Evolutionary conservation across 2,113 vertebrate genomes (phyloP).

Genomic region (Cyrtonyx montezumae): DNA sequence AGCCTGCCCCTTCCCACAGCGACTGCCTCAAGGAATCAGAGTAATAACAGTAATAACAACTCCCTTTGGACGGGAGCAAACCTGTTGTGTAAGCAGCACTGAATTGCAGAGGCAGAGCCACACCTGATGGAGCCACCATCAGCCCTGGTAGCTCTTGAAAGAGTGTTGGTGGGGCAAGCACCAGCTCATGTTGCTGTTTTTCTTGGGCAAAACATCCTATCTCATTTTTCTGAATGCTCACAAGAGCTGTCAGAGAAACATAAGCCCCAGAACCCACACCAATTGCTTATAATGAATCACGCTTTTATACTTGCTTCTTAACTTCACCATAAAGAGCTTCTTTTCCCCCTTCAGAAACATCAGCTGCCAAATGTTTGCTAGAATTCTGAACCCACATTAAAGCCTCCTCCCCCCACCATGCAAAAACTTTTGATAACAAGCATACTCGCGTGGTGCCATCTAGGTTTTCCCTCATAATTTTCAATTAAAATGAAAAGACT

Average conservation of each 20-base stretch:
- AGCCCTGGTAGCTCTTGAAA: background rate
- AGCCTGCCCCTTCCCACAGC: slow-evolving; percentile 4
- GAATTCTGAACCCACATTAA: slow-evolving; percentile 63
- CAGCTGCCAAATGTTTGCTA: slow-evolving; percentile 33
- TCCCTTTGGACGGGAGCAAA: background rate
- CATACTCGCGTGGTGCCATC: background rate
- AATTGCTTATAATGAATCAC: slow-evolving; percentile 25
- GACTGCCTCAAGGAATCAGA: background rate
- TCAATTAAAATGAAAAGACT: slow-evolving; percentile 55
- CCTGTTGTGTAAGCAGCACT: background rate
- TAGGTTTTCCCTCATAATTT: background rate
- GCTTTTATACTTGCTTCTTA: slow-evolving; percentile 46
- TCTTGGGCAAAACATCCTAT: background rate
- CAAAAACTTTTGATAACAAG: slow-evolving; percentile 46
- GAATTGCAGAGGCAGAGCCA: background rate
- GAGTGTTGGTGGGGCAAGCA: too few relatives aligned
- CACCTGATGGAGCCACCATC: background rate
- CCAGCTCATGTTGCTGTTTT: background rate
- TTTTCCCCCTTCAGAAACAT: slow-evolving; percentile 9
- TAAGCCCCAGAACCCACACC: slow-evolving; percentile 39
- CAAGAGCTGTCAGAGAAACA: slow-evolving; percentile 26
- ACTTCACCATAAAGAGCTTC: slow-evolving; percentile 45
- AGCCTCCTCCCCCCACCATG: slow-evolving; percentile 2
- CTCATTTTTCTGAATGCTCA: background rate
- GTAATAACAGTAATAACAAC: background rate